Percentiles rank a stretch among this genome's conserved stretches.
Evolutionary conservation across 2,888 invertebrate species (phyloP).

Genomic region (Scrobipalpa atriplicella): DNA sequence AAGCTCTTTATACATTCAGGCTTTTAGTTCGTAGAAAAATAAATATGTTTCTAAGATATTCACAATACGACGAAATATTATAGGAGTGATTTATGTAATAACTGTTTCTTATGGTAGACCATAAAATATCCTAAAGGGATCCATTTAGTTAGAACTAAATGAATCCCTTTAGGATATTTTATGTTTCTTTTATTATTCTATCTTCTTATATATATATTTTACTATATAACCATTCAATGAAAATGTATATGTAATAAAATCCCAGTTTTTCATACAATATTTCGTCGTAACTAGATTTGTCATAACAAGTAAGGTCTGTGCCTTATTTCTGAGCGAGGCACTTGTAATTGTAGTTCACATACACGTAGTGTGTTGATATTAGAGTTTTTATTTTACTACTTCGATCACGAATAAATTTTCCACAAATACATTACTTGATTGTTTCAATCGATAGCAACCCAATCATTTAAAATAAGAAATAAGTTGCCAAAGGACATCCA

Average conservation of each 20-base stretch:
- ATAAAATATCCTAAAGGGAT: no score
- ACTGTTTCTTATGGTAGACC: no score
- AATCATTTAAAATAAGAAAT: neutral
- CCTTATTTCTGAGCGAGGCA: slow-evolving; percentile 38
- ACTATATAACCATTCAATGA: no score
- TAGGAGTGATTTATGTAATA: neutral
- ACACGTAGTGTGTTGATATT: slow-evolving; percentile 65
- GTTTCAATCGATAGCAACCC: neutral
- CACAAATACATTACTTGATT: slow-evolving; percentile 52
- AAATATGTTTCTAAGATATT: neutral
- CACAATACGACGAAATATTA: slow-evolving; percentile 8
- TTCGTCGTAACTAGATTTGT: neutral
- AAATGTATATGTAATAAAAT: no score
- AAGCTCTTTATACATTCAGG: no score
- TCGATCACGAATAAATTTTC: slow-evolving; percentile 76
- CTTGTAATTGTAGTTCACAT: slow-evolving; percentile 34
- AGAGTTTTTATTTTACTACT: slow-evolving; percentile 76
- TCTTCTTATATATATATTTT: neutral
- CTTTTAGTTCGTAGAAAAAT: neutral
- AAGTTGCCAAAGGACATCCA: no score
- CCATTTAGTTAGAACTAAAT: no score
- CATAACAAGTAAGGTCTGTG: slow-evolving; percentile 31
- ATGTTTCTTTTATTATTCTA: no score
- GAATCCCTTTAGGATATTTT: no score
- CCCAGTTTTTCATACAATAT: no score